A percentile compares a stretch with the other conserved stretches of the same genome.
Conservation (phyloP, 2,797 vertebrate species). For the Aotus griseimembra region DNA sequence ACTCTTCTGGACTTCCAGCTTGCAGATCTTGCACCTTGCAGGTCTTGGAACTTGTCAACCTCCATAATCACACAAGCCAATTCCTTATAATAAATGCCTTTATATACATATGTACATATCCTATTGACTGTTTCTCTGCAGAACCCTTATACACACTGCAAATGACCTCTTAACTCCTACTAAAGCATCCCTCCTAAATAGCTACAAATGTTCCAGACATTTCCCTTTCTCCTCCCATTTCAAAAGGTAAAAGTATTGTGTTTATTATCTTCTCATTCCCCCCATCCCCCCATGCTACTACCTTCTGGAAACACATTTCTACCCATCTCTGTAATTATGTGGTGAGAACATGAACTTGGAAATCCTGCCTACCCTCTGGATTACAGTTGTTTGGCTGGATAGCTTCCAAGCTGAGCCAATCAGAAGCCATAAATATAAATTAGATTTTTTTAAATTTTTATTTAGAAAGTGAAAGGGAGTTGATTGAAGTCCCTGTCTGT, state of each 20-base stretch:
- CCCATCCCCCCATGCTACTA: background rate
- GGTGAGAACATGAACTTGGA: background rate
- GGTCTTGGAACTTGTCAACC: background rate
- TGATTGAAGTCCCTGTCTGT: background rate
- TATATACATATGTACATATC: background rate
- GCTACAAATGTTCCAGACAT: background rate
- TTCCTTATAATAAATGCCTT: background rate
- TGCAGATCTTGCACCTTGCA: background rate
- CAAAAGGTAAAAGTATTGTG: background rate
- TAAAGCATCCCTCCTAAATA: background rate
- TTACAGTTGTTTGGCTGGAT: background rate
- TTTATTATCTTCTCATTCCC: background rate
- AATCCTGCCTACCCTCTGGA: background rate
- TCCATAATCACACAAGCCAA: background rate
- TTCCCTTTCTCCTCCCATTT: background rate
- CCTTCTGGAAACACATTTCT: conserved; percentile 6
- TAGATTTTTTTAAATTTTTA: background rate
- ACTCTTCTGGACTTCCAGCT: background rate
- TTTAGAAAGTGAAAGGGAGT: conserved; percentile 34
- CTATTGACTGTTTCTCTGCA: background rate
- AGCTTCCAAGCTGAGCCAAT: background rate
- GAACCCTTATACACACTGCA: background rate
- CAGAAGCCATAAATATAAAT: background rate
- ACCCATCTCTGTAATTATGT: background rate
- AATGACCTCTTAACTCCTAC: background rate